These are phyloP conservation scores for Astatotilapia flaviijosephi DNA, from an alignment of 2,113 vertebrate species.

Conservation along the genomic window DNA sequence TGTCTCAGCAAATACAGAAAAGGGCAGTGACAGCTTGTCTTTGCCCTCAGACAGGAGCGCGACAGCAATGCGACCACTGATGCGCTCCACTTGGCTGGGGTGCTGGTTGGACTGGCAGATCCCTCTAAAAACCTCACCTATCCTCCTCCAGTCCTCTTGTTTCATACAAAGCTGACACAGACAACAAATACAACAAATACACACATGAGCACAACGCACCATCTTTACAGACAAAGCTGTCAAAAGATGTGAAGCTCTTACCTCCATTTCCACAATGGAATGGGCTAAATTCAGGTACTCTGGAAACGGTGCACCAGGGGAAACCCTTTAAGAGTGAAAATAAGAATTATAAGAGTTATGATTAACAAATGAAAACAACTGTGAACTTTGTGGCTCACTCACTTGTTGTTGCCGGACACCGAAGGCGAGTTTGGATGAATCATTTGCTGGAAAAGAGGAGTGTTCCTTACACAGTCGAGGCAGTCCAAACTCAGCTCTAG, in stretches of 20 bases:
- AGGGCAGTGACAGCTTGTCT: conserved; percentile 77
- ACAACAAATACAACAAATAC: neutral
- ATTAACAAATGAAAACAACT: neutral
- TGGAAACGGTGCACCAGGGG: neutral
- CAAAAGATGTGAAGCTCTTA: neutral
- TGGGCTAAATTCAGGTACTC: conserved; percentile 40
- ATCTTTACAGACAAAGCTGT: neutral
- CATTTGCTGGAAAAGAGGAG: conserved; percentile 71
- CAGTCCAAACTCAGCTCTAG: conserved; percentile 74
- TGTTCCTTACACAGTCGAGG: conserved; percentile 72
- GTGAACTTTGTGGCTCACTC: neutral
- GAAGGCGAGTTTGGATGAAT: conserved; percentile 65
- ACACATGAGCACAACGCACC: neutral
- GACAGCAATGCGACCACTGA: conserved; percentile 74
- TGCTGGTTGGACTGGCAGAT: conserved; percentile 68
- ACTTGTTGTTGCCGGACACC: conserved; percentile 75
- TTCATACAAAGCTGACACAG: conserved; percentile 77
- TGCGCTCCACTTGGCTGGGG: conserved; percentile 73
- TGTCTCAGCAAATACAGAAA: conserved; percentile 81
- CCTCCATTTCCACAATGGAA: conserved; percentile 61
- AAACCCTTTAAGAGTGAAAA: neutral
- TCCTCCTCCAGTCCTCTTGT: conserved; percentile 79
- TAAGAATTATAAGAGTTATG: neutral
- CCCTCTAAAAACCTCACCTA: conserved; percentile 77
- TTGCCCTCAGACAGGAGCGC: conserved; percentile 73